Conservation (phyloP, 1,140 invertebrate genomes). For the Drosophila nasuta region DNA sequence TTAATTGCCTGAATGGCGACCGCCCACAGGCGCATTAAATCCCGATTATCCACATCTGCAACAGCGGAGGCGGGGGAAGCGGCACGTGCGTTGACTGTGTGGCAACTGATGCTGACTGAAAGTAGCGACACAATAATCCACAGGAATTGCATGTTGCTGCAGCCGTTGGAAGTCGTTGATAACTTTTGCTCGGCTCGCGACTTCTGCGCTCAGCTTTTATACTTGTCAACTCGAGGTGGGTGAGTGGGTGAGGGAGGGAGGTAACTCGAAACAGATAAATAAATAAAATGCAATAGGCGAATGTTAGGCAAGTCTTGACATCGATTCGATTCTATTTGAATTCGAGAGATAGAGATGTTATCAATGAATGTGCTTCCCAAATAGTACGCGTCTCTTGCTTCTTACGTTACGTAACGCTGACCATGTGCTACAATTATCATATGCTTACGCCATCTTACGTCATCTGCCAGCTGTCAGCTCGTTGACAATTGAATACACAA, state of each 20-base stretch:
- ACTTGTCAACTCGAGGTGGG: background rate
- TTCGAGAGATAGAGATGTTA: slow-evolving; percentile 3
- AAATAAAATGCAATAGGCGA: slow-evolving; percentile 40
- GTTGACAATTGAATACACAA: slow-evolving; percentile 14
- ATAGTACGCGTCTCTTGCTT: background rate
- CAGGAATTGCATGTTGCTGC: slow-evolving; percentile 40
- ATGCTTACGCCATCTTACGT: slow-evolving; percentile 39
- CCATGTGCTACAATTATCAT: slow-evolving; percentile 9
- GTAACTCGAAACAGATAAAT: slow-evolving; percentile 55
- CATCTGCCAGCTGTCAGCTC: slow-evolving; percentile 10
- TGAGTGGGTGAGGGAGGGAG: background rate
- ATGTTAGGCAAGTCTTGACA: slow-evolving; percentile 49
- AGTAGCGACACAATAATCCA: slow-evolving; percentile 28
- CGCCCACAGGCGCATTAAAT: slow-evolving; percentile 29
- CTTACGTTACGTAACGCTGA: slow-evolving; percentile 28
- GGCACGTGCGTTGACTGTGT: background rate
- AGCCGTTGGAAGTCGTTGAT: slow-evolving; percentile 14
- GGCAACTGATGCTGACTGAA: slow-evolving; percentile 14
- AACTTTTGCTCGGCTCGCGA: slow-evolving; percentile 35
- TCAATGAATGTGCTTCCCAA: slow-evolving; percentile 2
- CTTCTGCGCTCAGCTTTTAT: slow-evolving; percentile 31
- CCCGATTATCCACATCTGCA: slow-evolving; percentile 6
- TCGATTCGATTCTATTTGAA: slow-evolving; percentile 41
- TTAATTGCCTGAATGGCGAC: slow-evolving; percentile 50
- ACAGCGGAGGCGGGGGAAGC: background rate